phyloP scores from a whole-genome alignment of 2,113 vertebrate genomes.

The Hystrix brachyura region DNA sequence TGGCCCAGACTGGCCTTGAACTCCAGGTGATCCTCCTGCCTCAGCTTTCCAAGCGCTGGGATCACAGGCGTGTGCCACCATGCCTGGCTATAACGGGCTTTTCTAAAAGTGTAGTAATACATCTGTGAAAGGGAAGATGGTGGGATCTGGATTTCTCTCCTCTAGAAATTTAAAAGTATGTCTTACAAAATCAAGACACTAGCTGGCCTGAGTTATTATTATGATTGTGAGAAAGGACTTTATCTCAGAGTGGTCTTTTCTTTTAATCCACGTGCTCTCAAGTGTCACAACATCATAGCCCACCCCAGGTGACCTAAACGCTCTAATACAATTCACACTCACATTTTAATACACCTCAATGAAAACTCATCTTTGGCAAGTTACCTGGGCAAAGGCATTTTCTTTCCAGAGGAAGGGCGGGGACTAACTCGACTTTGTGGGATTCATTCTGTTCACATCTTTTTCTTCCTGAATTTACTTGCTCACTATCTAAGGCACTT shows the following conservation, averaged over 20 bases:
- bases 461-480: constrained; percentile 63
- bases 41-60: too few relatives aligned
- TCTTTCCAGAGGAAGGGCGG: background rate
- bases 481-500: constrained; percentile 10
- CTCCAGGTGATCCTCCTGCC: too few relatives aligned
- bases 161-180: background rate
- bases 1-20: too few relatives aligned
- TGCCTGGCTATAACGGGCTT: background rate
- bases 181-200: background rate
- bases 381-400: background rate
- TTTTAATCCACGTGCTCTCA: constrained; percentile 17
- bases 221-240: constrained; percentile 45
- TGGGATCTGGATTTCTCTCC: background rate
- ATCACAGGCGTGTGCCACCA: too few relatives aligned
- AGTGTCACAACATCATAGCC: background rate
- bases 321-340: constrained; percentile 32
- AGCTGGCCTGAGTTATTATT: background rate
- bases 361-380: constrained; percentile 54
- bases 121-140: background rate
- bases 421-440: background rate
- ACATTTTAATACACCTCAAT: constrained; percentile 57
- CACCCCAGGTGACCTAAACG: constrained; percentile 57
- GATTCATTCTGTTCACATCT: background rate
- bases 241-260: constrained; percentile 39
- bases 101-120: background rate